phyloP scores from a whole-genome alignment of 2,797 vertebrate species.

The Alfaro cultratus region DNA sequence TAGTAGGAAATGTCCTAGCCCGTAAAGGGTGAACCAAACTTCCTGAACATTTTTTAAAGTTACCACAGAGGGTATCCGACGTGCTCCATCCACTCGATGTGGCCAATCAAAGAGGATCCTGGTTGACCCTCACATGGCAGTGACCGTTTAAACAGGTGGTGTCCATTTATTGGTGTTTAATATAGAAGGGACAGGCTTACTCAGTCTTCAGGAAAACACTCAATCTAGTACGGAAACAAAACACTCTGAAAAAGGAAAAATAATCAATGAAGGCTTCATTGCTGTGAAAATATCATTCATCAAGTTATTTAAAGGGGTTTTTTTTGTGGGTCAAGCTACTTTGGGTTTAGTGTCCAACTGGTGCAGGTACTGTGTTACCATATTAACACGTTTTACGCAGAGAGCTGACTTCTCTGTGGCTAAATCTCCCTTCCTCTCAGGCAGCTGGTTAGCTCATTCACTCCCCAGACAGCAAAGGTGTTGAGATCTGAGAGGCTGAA shows the following conservation, averaged over 20 bases:
- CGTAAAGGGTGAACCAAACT: slow-evolving; percentile 90
- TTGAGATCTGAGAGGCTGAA: slow-evolving; percentile 56
- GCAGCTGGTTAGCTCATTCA: slow-evolving; percentile 27
- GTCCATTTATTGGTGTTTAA: slow-evolving; percentile 82
- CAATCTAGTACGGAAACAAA: slow-evolving; percentile 62
- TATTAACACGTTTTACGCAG: slow-evolving; percentile 11
- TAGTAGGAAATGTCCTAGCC: slow-evolving; percentile 93
- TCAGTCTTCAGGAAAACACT: slow-evolving; percentile 59
- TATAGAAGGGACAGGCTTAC: slow-evolving; percentile 67
- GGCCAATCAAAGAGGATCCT: slow-evolving; percentile 79
- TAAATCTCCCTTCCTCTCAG: neutral
- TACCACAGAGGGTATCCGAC: slow-evolving; percentile 84
- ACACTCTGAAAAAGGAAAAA: slow-evolving; percentile 60
- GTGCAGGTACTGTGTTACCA: neutral
- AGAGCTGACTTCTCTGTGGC: neutral
- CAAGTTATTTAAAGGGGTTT: slow-evolving; percentile 46
- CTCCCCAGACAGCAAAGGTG: slow-evolving; percentile 47
- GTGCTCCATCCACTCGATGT: slow-evolving; percentile 77
- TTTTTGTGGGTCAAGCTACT: slow-evolving; percentile 28
- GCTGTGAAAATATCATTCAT: slow-evolving; percentile 73
- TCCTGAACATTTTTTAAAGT: slow-evolving; percentile 95
- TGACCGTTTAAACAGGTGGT: slow-evolving; percentile 84
- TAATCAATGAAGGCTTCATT: slow-evolving; percentile 59
- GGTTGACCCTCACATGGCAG: slow-evolving; percentile 79
- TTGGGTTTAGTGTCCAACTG: neutral